These are phyloP conservation scores for Manacus vitellinus DNA, from an alignment of 2,113 vertebrate genomes.

Conservation along the genomic window DNA sequence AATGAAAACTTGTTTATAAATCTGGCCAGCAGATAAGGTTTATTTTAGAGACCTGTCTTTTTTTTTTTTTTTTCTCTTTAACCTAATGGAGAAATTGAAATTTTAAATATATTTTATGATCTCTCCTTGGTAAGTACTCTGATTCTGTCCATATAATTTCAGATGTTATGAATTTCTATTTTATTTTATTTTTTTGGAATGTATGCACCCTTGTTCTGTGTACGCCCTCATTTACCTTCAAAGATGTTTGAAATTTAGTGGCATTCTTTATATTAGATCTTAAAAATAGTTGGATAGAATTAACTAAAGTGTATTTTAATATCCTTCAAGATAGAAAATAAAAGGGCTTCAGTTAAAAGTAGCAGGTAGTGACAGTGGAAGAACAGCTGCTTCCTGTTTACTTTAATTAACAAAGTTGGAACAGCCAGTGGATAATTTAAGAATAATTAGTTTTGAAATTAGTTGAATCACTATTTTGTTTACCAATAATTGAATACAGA, in stretches of 20 bases:
- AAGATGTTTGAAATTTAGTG: not conserved
- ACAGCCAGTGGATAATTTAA: constrained; percentile 35
- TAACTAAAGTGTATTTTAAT: not conserved
- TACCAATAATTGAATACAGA: constrained; percentile 20
- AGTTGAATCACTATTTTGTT: constrained; percentile 45
- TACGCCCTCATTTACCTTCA: not conserved
- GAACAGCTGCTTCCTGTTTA: constrained; percentile 23
- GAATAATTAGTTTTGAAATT: constrained; percentile 53
- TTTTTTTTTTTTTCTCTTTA: not conserved
- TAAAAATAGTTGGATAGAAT: not conserved
- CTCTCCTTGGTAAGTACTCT: not conserved
- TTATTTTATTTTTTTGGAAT: not conserved
- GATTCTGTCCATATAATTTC: not conserved
- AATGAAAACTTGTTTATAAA: not conserved
- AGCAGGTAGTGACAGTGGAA: not conserved
- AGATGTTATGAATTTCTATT: not conserved
- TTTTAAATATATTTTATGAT: not conserved
- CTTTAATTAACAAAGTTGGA: constrained; percentile 46
- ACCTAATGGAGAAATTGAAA: not conserved
- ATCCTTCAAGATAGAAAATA: not conserved
- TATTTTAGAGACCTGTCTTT: not conserved
- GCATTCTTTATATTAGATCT: not conserved
- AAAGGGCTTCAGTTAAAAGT: not conserved
- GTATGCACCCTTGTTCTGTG: too few relatives aligned
- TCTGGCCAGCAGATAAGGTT: not conserved